Evolutionary conservation across 2,797 vertebrate genomes (phyloP).

Genomic region (Eulemur mongoz): DNA sequence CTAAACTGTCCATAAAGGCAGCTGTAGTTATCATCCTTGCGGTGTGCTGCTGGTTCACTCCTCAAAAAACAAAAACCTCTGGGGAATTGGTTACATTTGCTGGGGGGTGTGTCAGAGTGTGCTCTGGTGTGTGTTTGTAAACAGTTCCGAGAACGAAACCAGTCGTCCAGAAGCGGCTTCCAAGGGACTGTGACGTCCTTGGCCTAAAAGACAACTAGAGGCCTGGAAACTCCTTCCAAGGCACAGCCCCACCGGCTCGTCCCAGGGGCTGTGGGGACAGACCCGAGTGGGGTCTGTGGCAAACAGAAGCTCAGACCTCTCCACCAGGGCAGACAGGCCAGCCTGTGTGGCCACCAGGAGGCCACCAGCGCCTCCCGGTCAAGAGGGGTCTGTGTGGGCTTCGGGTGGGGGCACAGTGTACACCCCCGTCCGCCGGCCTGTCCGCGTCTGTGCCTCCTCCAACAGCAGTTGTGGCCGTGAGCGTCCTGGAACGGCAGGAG

Average conservation of each 20-base stretch:
- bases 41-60: neutral
- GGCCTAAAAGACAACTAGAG: neutral
- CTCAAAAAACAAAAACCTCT: neutral
- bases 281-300: neutral
- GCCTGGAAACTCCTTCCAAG: neutral
- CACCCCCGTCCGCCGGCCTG: neutral
- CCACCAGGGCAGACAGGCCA: neutral
- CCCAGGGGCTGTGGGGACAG: neutral
- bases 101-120: neutral
- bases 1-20: neutral
- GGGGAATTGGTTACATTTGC: neutral
- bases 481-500: neutral
- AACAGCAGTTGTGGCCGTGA: neutral
- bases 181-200: neutral
- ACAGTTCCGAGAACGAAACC: neutral
- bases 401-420: too few relatives aligned
- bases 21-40: neutral
- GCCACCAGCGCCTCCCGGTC: accelerated
- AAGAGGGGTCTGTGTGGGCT: neutral
- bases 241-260: neutral
- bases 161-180: neutral
- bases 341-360: neutral
- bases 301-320: neutral
- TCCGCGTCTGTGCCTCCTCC: neutral
- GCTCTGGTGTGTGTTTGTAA: neutral